A percentile compares a stretch with the other conserved stretches of the same genome.
phyloP scores from a whole-genome alignment of 2,888 invertebrate genomes.

The Noctuana brunneofusca region DNA sequence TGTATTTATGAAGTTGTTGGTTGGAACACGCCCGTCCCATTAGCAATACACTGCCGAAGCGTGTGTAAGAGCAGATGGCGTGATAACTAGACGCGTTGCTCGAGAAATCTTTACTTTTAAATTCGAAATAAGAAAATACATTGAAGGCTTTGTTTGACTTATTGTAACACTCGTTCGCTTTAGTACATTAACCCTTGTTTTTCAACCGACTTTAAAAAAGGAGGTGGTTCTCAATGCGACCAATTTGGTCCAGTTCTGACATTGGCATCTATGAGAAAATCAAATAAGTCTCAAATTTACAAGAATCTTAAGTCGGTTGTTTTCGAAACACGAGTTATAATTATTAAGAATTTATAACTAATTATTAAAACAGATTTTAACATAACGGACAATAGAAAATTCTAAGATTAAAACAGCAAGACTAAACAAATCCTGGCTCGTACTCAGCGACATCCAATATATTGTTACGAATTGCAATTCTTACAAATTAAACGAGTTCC shows the following conservation, averaged over 20 bases:
- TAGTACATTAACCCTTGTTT: neutral
- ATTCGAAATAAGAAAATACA: slow-evolving; percentile 22
- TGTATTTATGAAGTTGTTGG: no score
- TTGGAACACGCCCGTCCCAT: slow-evolving; percentile 28
- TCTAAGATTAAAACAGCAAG: neutral
- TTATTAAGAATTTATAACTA: no score
- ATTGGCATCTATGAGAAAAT: no score
- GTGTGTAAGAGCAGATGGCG: slow-evolving; percentile 31
- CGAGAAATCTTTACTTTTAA: slow-evolving; percentile 30
- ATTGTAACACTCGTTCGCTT: neutral
- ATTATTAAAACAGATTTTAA: no score
- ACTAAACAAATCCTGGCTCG: neutral
- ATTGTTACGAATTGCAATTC: slow-evolving; percentile 22
- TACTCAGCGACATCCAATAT: slow-evolving; percentile 7
- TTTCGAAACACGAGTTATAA: no score
- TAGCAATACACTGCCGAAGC: slow-evolving; percentile 26
- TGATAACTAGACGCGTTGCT: slow-evolving; percentile 29
- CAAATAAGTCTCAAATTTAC: no score
- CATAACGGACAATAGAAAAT: no score
- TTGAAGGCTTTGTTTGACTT: neutral
- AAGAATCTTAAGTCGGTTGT: no score
- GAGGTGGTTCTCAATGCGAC: no score
- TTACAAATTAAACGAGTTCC: slow-evolving; percentile 11
- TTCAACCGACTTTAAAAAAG: neutral
- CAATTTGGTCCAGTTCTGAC: no score